Base-by-base conservation (phyloP, 2,797 vertebrate species). In the Neomorphus geoffroyi region DNA sequence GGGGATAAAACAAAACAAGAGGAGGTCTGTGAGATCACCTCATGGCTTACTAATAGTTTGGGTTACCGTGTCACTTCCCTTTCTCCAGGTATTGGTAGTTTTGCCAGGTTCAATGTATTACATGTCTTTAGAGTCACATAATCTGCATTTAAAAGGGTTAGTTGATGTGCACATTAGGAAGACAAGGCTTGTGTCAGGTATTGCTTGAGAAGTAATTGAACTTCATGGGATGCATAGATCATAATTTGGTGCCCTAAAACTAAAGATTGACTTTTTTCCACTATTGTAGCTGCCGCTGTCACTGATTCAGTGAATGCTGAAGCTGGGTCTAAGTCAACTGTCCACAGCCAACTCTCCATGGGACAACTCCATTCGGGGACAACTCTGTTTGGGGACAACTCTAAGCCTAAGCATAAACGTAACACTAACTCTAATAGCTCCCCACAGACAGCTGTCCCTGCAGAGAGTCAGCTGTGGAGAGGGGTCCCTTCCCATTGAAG, bases 11-110 rank as follows among this genome's bases (percentile, higher is more conserved):
- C 39, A 65, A 70, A 88, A 30, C 11, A 50, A 65, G 61, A 51
- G 27, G 21, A 50, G 16, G 22, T 78, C 10, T 19, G 18, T 19
- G 13, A 39, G 28, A 26, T 69, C 32, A 58, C 32, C 64, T 73
- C 0, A 0, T 77, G 39, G 17, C 17, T 81, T 66, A 27, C 35
- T 33, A 4, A 22, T n/a, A 46, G 30, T 46, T 30, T 64, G 28
- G 12, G 69, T 78, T 41, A 39, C 24, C 4, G 0, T 3, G 7
- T 35, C 39, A 41, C 26, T 3, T 56, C 2, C 32, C 8, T 23
- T 60, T 64, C 75, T 72, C 39, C n/a, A 33, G 11, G 28, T 35
- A 7, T 11, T 41, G 51, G 19, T 32, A n/a, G 10, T 11, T 16
- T 77, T 78, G 28, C 45, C 10, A 5, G 33, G 50, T 51, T 83